Conservation (phyloP, 2,113 vertebrate genomes). For the Marcusenius ussheri region DNA sequence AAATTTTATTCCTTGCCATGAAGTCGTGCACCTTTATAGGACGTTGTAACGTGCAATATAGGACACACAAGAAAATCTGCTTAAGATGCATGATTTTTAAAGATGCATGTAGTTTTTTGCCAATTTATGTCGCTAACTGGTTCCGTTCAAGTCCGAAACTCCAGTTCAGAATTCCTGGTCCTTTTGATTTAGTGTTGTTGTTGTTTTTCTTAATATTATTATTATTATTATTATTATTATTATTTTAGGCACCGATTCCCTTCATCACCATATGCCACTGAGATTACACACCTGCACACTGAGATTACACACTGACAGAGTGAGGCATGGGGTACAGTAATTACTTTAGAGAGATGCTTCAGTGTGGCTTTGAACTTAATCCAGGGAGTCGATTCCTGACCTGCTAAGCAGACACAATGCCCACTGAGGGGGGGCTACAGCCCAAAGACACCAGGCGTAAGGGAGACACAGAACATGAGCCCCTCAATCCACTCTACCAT, state of each 20-base stretch:
- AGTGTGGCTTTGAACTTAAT: slow-evolving; percentile 43
- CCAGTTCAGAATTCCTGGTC: background rate
- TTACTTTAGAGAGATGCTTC: slow-evolving; percentile 60
- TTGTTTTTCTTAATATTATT: slow-evolving; percentile 21
- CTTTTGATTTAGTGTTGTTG: background rate
- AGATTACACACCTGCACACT: slow-evolving; percentile 57
- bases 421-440: background rate
- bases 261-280: slow-evolving; percentile 48
- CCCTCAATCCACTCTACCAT: background rate
- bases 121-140: background rate
- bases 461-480: background rate
- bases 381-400: slow-evolving; percentile 41
- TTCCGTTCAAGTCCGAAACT: background rate
- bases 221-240: slow-evolving; percentile 44
- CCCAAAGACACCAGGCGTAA: background rate
- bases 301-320: slow-evolving; percentile 60
- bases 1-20: background rate
- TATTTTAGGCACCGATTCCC: slow-evolving; percentile 56
- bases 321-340: slow-evolving; percentile 56
- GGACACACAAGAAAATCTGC: background rate
- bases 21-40: background rate
- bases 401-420: slow-evolving; percentile 20
- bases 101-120: background rate
- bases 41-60: background rate
- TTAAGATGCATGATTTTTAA: background rate